Percentiles rank a stretch among this genome's conserved stretches.
Evolutionary conservation across 2,113 vertebrate genomes (phyloP).

Genomic region (Crotalus horridus): DNA sequence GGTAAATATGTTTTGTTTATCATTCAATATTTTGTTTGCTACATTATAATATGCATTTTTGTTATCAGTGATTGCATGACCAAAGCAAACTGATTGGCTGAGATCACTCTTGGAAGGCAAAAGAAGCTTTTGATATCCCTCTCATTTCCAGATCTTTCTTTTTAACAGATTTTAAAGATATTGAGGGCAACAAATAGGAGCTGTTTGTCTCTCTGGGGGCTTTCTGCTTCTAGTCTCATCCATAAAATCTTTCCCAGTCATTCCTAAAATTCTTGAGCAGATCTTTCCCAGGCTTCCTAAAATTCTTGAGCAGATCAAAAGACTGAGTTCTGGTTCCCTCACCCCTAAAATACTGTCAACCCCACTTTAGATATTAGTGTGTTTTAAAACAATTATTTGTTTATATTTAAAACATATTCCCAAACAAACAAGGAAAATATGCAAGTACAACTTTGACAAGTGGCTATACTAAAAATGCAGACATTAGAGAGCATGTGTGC

Average conservation of each 20-base stretch:
- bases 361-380: not conserved
- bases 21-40: not conserved
- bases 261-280: not conserved
- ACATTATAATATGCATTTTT: not conserved
- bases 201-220: not conserved
- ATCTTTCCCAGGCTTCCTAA: not conserved
- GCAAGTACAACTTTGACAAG: not conserved
- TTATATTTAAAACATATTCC: not conserved
- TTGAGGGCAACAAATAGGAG: not conserved
- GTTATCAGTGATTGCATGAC: not conserved
- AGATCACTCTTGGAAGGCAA: not conserved
- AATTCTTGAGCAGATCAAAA: not conserved
- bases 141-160: not conserved
- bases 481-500: not conserved
- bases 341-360: not conserved
- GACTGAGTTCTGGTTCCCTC: not conserved
- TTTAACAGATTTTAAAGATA: not conserved
- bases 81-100: not conserved
- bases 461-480: not conserved
- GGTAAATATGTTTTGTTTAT: not conserved
- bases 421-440: not conserved
- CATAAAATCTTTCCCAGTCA: not conserved
- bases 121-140: not conserved
- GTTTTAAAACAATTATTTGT: not conserved
- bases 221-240: not conserved